These are phyloP conservation scores for Agrenia bidenticulata DNA, from an alignment of 2,888 invertebrate species.

Conservation along the genomic window DNA sequence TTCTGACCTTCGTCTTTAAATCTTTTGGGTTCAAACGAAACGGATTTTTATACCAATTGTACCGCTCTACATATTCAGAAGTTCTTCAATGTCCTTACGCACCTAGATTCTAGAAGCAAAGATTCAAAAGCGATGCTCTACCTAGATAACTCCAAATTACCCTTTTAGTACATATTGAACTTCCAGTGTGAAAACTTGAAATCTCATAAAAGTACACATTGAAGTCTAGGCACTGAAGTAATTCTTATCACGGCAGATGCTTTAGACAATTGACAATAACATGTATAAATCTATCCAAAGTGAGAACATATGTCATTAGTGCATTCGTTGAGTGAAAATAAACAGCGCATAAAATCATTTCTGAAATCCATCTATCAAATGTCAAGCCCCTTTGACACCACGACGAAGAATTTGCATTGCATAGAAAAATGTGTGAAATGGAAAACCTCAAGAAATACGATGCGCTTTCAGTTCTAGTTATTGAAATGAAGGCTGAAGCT, in stretches of 20 bases:
- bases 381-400: slow-evolving; percentile 23
- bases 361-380: slow-evolving; percentile 40
- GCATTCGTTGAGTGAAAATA: slow-evolving; percentile 31
- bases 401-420: slow-evolving; percentile 34
- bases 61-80: too few species aligned
- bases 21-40: too few species aligned
- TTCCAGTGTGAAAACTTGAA: slow-evolving; percentile 7
- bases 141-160: slow-evolving; percentile 15
- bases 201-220: background rate
- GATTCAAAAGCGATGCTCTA: background rate
- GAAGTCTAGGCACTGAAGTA: too few species aligned
- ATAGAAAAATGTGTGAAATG: background rate
- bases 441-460: slow-evolving; percentile 13
- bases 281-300: background rate
- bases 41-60: too few species aligned
- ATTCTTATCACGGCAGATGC: too few species aligned
- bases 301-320: slow-evolving; percentile 21
- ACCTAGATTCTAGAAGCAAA: too few species aligned
- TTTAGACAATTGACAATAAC: too few species aligned
- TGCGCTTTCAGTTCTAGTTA: background rate
- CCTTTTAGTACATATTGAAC: background rate
- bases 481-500: too few species aligned
- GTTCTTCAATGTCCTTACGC: too few species aligned
- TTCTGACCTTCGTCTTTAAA: too few species aligned
- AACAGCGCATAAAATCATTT: slow-evolving; percentile 43